A percentile compares a stretch with the other conserved stretches of the same genome.
These are phyloP conservation scores for Passerculus sandwichensis DNA, from an alignment of 2,797 vertebrate species.

Conservation along the genomic window DNA sequence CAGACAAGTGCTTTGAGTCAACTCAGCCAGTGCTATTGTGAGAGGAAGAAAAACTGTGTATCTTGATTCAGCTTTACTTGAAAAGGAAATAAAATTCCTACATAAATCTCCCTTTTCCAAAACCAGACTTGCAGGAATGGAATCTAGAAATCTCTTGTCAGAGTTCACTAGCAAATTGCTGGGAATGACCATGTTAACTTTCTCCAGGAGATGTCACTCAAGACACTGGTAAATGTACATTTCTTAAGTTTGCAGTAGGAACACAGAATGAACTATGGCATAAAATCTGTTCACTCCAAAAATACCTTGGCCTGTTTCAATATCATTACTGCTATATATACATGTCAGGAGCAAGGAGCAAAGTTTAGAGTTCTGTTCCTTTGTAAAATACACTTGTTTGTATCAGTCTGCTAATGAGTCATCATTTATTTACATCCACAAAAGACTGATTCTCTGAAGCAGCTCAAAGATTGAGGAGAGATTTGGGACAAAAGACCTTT, in stretches of 20 bases:
- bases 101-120: not conserved
- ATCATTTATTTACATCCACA: conserved; percentile 8
- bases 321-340: not conserved
- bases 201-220: conserved; percentile 65
- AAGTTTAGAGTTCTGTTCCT: not conserved
- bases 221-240: not conserved
- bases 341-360: not conserved
- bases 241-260: conserved; percentile 22
- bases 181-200: not conserved
- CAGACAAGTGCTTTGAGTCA: not conserved
- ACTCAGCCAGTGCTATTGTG: not conserved
- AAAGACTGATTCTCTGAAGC: not conserved
- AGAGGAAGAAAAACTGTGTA: not conserved
- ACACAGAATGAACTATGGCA: not conserved
- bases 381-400: not conserved
- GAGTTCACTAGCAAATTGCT: conserved; percentile 18
- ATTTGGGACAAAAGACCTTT: not conserved
- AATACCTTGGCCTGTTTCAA: conserved; percentile 27
- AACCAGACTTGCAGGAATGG: not conserved
- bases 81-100: conserved; percentile 1
- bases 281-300: conserved; percentile 17
- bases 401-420: conserved; percentile 1
- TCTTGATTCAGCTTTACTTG: not conserved
- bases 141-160: not conserved
- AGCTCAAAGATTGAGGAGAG: not conserved